Evolutionary conservation across 2,888 invertebrate species (phyloP).

Genomic region (Calameuta idolon): DNA sequence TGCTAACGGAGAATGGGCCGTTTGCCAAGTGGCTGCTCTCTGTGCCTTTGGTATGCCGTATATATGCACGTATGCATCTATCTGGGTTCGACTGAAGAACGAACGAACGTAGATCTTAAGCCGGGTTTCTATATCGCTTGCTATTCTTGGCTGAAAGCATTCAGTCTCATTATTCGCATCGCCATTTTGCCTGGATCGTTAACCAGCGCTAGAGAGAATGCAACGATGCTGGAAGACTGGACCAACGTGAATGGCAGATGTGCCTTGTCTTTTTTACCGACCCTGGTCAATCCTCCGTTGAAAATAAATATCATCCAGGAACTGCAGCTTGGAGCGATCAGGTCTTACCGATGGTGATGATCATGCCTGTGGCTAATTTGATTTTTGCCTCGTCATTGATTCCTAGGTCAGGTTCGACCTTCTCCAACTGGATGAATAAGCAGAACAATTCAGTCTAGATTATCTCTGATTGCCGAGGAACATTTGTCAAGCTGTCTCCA

Average conservation of each 20-base stretch:
- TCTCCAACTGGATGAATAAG: neutral
- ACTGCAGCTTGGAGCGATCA: neutral
- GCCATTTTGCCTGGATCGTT: constrained; percentile 14
- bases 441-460: neutral
- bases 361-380: neutral
- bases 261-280: neutral
- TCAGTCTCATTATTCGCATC: constrained; percentile 27
- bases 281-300: neutral
- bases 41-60: constrained; percentile 12
- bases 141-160: constrained; percentile 26
- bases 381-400: neutral
- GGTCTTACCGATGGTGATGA: neutral
- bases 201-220: neutral
- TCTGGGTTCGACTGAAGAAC: constrained; percentile 1
- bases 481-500: neutral
- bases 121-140: constrained; percentile 8
- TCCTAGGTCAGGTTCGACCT: neutral
- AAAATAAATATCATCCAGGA: neutral
- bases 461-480: neutral
- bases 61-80: constrained; percentile 1
- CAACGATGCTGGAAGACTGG: neutral
- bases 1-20: constrained; percentile 16
- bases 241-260: neutral
- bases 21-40: constrained; percentile 24
- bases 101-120: neutral